Base-by-base conservation (phyloP, 1,140 invertebrate species). In the Drosophila cardini region DNA sequence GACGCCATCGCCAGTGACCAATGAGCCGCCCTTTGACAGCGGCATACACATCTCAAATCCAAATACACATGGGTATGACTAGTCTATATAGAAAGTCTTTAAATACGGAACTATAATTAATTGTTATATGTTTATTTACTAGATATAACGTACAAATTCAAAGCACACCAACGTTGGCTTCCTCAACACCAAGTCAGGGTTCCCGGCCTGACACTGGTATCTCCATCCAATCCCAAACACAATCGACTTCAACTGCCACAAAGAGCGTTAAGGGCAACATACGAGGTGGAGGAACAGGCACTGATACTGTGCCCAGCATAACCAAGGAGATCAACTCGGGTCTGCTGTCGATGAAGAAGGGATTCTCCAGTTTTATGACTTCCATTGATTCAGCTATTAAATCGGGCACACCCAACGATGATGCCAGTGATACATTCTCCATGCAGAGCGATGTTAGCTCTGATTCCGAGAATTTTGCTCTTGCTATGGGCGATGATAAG, bases 351-450 rank as follows among this genome's bases (percentile, higher is more conserved):
- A 95, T 97, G 95, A 96, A 96, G 72, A 96, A 96, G 90, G 96
- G 96, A 4, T 94, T 97, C 65, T 95, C 94, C 21, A 96, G 94
- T 76, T 93, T 97, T 18, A 96, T 96, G 94, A 96, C 96, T 38
- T 96, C 96, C 5, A 94, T 97, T 50, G 96, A 97, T 92, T 96
- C 95, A 13, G 96, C 96, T 4, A 91, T 97, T 21, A 95, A 95
- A 77, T 91, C 90, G n/a, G 85, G 90, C 7, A 92, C 94, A 0
- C 94, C 94, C 1, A 94, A 95, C 0, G 95, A 96, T 82, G 96
- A 96, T 84, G 92, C 93, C n/a, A 95, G 95, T 76, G 96, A 96
- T 84, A 94, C 94, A 0, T 92, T 95, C 26, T 96, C 95, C 0
- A 94, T 95, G 70, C 93, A 95, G 63, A 96, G 95, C 69, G 96